phyloP scores from a whole-genome alignment of 2,888 invertebrate species.

The Horisme vitalbata region DNA sequence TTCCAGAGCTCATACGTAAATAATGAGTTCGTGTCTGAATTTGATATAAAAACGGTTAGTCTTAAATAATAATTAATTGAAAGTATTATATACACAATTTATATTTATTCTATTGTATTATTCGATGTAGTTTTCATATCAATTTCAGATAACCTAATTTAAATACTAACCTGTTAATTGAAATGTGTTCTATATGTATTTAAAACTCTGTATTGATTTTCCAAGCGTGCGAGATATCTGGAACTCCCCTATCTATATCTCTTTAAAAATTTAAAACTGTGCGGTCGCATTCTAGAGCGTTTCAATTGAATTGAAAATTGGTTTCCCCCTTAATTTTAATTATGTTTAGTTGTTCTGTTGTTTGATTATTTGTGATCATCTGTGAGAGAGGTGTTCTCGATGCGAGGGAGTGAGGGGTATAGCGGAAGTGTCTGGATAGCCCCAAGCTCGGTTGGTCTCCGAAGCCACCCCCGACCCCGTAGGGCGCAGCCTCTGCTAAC shows the following conservation, averaged over 20 bases:
- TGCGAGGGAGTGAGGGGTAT: constrained; percentile 82
- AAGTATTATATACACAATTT: neutral
- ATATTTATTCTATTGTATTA: neutral
- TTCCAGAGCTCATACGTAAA: constrained; percentile 37
- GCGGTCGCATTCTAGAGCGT: constrained; percentile 62
- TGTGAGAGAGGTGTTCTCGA: constrained; percentile 83
- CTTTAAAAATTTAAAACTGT: constrained; percentile 46
- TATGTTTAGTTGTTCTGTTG: constrained; percentile 74
- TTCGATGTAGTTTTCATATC: constrained; percentile 45
- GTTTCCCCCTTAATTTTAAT: constrained; percentile 69
- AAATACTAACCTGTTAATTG: constrained; percentile 31
- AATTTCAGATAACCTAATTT: constrained; percentile 38
- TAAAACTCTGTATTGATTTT: constrained; percentile 54
- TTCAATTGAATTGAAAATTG: constrained; percentile 57
- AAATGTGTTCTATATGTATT: constrained; percentile 45
- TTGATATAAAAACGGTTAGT: constrained; percentile 50
- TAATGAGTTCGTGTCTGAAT: constrained; percentile 42
- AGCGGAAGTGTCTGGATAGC: constrained; percentile 80
- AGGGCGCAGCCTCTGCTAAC: constrained; percentile 82
- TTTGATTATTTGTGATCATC: constrained; percentile 79
- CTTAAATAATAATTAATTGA: neutral
- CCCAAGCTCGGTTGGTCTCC: constrained; percentile 77
- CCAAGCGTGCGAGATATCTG: constrained; percentile 63
- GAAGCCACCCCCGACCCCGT: constrained; percentile 70
- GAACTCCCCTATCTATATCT: constrained; percentile 48